phyloP scores from a whole-genome alignment of 2,113 vertebrate species.

The Thryonomys swinderianus region DNA sequence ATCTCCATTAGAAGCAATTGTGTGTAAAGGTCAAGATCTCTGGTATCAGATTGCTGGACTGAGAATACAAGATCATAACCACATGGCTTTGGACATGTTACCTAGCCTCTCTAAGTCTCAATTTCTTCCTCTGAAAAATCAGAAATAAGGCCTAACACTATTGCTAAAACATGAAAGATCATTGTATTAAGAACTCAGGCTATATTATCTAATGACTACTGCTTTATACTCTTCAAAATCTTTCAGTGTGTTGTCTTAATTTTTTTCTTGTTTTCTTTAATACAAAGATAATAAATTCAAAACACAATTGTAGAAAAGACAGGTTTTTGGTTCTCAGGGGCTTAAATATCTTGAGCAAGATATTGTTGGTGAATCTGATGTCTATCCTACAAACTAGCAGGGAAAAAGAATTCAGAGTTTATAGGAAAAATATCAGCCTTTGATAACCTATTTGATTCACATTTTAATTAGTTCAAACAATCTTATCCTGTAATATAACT shows the following conservation, averaged over 20 bases:
- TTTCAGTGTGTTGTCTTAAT: background rate
- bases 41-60: background rate
- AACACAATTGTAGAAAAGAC: background rate
- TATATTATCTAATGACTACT: background rate
- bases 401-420: constrained; percentile 9
- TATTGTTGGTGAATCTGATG: background rate
- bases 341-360: background rate
- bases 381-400: background rate
- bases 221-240: background rate
- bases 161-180: constrained; percentile 1
- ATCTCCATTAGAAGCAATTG: background rate
- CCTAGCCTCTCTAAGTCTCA: background rate
- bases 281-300: constrained; percentile 34
- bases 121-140: constrained; percentile 45
- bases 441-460: constrained; percentile 12
- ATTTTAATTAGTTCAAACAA: constrained; percentile 30
- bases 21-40: background rate
- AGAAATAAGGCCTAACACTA: background rate
- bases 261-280: constrained; percentile 25
- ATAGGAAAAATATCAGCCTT: background rate
- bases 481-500: background rate
- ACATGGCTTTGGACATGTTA: background rate
- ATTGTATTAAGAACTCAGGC: background rate
- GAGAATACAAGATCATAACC: background rate
- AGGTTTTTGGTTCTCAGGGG: background rate